Base-by-base conservation (phyloP, 2,113 vertebrate genomes). In the Eretmochelys imbricata region DNA sequence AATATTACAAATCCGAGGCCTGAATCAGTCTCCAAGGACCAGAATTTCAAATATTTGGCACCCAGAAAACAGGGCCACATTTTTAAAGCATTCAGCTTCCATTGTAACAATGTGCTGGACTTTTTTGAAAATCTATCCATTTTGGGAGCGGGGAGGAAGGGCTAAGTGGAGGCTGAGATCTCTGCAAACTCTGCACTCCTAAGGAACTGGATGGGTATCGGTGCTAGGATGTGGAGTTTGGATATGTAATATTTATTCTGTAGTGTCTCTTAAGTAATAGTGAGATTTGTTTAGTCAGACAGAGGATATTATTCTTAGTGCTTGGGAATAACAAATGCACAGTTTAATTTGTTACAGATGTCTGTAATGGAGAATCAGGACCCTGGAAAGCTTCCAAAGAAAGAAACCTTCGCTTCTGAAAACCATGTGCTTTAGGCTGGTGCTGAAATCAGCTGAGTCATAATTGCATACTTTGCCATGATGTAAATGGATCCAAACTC, bases 271-370 rank as follows among this genome's bases (percentile, higher is more conserved):
- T 87, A 88, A 92, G 93, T 50, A 59, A 50, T 80, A 49, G 80
- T 51, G 89, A 89, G 90, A 80, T 97, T 96, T 95, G 93, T 97
- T 96, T 91, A 89, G 89, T 93, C 78, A 86, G 87, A 93, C 89
- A 90, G 54, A 55, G 69, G 49, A 91, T 81, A 3, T 94, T 89
- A 53, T 96, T 98, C 80, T 80, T 80, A 48, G 48, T 57, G 75
- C 85, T 92, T 27, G 27, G 88, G 91, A 97, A 93, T 93, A 95
- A 95, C 88, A 91, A 91, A 96, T 91, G 92, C 93, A 83, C n/a
- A 69, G 89, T 88, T 93, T 95, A 93, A 93, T 95, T 75, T 84
- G 89, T 89, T 95, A 82, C 96, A 96, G 98, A 97, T 97, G 97
- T 96, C 96, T 94, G 84, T 86, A 84, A 54, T 25, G 42, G 89